Conservation (phyloP, 2,888 invertebrate species). For the Cactoblastis cactorum region DNA sequence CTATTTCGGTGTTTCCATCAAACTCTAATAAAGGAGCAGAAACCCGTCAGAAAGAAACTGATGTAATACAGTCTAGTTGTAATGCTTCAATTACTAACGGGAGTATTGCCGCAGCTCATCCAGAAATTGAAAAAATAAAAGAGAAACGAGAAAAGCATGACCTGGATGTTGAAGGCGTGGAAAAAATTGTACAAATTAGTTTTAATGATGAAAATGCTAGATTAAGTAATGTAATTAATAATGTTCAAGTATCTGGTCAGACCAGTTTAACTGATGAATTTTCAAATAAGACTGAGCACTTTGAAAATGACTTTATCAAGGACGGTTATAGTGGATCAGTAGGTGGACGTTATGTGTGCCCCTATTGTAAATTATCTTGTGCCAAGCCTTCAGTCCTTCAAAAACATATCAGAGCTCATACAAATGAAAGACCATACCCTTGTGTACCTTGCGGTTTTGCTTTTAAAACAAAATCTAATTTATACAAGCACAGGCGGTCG, state of each 20-base stretch:
- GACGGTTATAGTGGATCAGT: constrained; percentile 64
- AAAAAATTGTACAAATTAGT: constrained; percentile 78
- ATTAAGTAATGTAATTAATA: constrained; percentile 72
- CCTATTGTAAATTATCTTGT: constrained; percentile 92
- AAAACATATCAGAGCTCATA: constrained; percentile 96
- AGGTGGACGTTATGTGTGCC: constrained; percentile 88
- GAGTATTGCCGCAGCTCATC: constrained; percentile 69
- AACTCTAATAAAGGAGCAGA: constrained; percentile 53
- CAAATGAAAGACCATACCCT: constrained; percentile 95
- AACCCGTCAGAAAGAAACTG: constrained; percentile 51
- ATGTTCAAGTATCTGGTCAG: constrained; percentile 73
- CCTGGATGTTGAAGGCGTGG: constrained; percentile 41
- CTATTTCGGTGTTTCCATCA: constrained; percentile 60
- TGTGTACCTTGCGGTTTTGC: constrained; percentile 94
- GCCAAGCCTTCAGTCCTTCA: constrained; percentile 95
- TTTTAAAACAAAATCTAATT: constrained; percentile 95
- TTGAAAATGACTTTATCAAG: constrained; percentile 75
- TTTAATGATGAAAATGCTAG: constrained; percentile 68
- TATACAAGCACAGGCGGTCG: constrained; percentile 93
- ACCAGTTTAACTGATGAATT: constrained; percentile 76
- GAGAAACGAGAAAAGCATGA: constrained; percentile 44
- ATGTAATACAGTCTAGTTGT: constrained; percentile 47
- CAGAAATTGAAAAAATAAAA: constrained; percentile 72
- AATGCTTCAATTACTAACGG: constrained; percentile 62
- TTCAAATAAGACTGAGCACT: constrained; percentile 77